Conservation (phyloP, 2,113 vertebrate species). For the Caranx ignobilis region DNA sequence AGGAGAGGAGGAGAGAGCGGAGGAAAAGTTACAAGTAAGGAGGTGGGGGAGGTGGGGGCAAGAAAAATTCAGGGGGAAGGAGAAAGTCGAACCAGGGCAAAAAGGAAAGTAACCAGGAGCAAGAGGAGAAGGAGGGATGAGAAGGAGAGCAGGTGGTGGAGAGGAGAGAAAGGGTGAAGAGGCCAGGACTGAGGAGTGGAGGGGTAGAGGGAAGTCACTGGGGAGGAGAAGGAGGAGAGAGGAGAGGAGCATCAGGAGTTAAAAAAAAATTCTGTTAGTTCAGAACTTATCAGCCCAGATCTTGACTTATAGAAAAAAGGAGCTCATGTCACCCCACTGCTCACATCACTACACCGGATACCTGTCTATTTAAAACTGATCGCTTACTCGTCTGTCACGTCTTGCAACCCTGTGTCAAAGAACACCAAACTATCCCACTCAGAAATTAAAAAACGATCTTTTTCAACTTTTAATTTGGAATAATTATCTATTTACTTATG, state of each 20-base stretch:
- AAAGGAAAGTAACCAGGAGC: constrained; percentile 50
- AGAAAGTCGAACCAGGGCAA: constrained; percentile 37
- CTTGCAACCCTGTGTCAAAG: background rate
- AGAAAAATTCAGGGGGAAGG: constrained; percentile 1
- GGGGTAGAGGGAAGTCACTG: constrained; percentile 28
- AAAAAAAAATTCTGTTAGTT: background rate
- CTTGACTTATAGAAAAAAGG: background rate
- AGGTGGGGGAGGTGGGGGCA: constrained; percentile 3
- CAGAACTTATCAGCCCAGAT: background rate
- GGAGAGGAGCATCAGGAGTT: constrained; percentile 36
- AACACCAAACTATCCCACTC: background rate
- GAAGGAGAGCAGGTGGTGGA: constrained; percentile 68
- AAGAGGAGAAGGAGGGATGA: constrained; percentile 45
- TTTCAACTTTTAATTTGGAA: background rate
- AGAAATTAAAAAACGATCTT: too few relatives aligned
- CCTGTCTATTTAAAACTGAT: background rate
- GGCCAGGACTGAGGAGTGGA: constrained; percentile 59
- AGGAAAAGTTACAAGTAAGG: background rate
- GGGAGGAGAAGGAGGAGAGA: constrained; percentile 40
- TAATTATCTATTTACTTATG: background rate
- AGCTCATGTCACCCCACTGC: background rate
- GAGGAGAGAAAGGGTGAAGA: constrained; percentile 62
- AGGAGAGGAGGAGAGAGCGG: constrained; percentile 21
- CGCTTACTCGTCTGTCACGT: background rate
- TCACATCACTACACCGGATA: background rate